Conservation (phyloP, 2,797 vertebrate genomes). For the Crocidura indochinensis region DNA sequence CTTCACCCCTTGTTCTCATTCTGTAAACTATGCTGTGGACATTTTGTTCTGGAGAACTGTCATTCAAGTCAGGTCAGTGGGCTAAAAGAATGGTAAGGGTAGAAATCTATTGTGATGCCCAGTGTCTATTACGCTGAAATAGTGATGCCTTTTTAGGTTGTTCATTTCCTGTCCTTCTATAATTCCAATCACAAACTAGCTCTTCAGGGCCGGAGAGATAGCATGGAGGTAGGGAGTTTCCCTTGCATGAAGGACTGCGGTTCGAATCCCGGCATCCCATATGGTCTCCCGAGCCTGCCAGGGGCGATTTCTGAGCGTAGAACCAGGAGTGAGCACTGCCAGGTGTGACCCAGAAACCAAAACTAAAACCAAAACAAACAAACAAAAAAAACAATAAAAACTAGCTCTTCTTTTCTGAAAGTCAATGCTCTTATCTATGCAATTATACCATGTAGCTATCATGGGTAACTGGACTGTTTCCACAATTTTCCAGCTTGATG, state of each 20-base stretch:
- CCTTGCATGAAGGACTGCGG: too few relatives aligned
- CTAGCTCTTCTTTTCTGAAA: not conserved
- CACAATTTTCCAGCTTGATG: constrained; percentile 36
- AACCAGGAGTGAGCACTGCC: too few relatives aligned
- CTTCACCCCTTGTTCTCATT: not conserved
- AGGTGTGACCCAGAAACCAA: too few relatives aligned
- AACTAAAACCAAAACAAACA: too few relatives aligned
- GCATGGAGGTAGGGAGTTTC: too few relatives aligned
- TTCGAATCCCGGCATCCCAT: too few relatives aligned
- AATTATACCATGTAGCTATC: not conserved
- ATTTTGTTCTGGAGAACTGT: not conserved
- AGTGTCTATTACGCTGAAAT: not conserved
- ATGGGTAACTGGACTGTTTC: not conserved
- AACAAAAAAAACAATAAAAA: too few relatives aligned
- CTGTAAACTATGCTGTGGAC: not conserved
- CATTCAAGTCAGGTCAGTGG: not conserved
- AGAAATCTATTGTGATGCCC: not conserved
- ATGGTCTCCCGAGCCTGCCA: too few relatives aligned
- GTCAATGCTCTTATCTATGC: not conserved
- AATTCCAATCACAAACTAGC: not conserved
- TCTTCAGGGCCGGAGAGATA: too few relatives aligned
- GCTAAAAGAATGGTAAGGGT: not conserved
- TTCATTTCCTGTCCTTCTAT: constrained; percentile 1
- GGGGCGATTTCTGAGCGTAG: too few relatives aligned
- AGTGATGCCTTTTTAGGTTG: not conserved